Conservation (phyloP, 1,140 invertebrate species). For the Zeugodacus cucurbitae region DNA sequence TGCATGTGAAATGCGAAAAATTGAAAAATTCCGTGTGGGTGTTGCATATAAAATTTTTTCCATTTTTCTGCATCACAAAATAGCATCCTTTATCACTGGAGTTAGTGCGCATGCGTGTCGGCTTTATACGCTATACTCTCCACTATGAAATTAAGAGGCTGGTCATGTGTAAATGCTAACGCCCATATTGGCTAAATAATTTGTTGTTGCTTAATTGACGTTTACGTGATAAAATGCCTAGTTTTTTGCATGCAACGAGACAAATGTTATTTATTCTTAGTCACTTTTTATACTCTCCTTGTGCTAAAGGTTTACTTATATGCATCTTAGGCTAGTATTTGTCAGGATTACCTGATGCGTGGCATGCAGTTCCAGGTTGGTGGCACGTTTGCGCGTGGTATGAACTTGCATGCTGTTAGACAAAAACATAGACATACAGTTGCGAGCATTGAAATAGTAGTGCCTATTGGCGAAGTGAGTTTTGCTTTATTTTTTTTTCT, state of each 20-base stretch:
- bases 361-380: not conserved
- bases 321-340: not conserved
- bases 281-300: not conserved
- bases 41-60: not conserved
- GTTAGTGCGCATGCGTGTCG: not conserved
- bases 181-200: constrained; percentile 29
- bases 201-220: constrained; percentile 37
- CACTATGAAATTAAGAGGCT: constrained; percentile 34
- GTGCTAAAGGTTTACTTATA: not conserved
- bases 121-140: not conserved
- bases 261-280: not conserved
- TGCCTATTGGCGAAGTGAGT: too few species aligned
- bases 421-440: not conserved
- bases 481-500: too few species aligned
- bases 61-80: not conserved
- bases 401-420: too few species aligned
- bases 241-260: not conserved
- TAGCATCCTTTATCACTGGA: not conserved
- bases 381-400: not conserved
- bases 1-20: not conserved
- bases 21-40: not conserved
- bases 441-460: too few species aligned
- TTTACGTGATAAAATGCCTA: constrained; percentile 27
- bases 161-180: constrained; percentile 26
- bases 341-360: not conserved